Evolutionary conservation across 2,113 vertebrate genomes (phyloP), one percentile per base, ranked within the genome.

Genomic region (Psilopogon haemacephalus): DNA sequence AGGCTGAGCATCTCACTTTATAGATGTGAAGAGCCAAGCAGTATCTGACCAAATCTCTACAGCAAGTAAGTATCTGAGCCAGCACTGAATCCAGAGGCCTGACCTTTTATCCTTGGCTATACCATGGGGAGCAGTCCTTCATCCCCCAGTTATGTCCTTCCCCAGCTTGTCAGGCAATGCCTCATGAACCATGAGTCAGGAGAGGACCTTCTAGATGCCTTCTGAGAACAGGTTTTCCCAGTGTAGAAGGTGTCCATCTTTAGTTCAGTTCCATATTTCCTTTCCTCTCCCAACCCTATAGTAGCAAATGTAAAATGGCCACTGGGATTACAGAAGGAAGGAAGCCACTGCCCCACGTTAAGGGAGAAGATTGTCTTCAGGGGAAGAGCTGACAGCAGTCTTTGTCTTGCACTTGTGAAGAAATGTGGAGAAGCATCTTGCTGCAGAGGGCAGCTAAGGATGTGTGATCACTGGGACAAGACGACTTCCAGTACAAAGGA

Each of bases 201-300:
- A 75, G 9, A 19, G 38, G 6, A 38, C 26, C 24, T 85, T 85
- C 24, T 26, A 73, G 52, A 32, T 30, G 18, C 32, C n/a, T 72
- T 78, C 35, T 74, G 48, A 90, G 50, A 69, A n/a, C 5, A 77
- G 4, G 9, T 64, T 50, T 71, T 46, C 50, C 23, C 38, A 44
- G 11, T 1, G 1, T 2, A 72, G 48, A 0, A 4, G 4, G 6
- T 27, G 9, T 42, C 9, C n/a, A 56, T 33, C 28, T 87, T 19
- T 52, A 72, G 58, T 59, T 52, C 38, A 38, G 12, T 82, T 42
- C 44, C 30, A 1, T 8, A 10, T 59, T 28, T 88, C 42, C 27
- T 72, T 14, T 89, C 24, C 27, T 11, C 32, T 90, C 64, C 28
- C 52, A 84, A 12, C 9, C 28, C 14, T 74, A 62, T 60, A 80